Conservation (phyloP, 2,797 vertebrate genomes). For the Coracias cyanogaster region DNA sequence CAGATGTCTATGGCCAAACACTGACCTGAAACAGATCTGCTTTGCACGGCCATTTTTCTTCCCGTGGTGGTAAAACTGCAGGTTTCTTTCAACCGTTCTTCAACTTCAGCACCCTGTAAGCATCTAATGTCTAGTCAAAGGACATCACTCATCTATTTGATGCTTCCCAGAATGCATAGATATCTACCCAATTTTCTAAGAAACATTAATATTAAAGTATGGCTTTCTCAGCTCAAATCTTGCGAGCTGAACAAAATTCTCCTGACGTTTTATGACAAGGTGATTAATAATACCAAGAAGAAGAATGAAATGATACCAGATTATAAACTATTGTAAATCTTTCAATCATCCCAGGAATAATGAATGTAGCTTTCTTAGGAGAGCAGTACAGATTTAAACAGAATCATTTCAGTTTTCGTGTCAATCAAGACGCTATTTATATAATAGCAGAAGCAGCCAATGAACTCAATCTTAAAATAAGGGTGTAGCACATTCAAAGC, state of each 20-base stretch:
- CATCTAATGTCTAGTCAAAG: not conserved
- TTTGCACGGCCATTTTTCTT: not conserved
- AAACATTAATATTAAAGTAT: conserved; percentile 59
- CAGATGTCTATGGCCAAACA: not conserved
- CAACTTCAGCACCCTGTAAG: conserved; percentile 16
- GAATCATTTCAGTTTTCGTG: conserved; percentile 51
- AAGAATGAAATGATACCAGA: conserved; percentile 70
- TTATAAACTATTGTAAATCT: conserved; percentile 71
- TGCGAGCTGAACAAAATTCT: conserved; percentile 58
- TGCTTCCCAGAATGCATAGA: conserved; percentile 47
- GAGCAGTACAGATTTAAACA: conserved; percentile 50
- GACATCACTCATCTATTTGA: conserved; percentile 52
- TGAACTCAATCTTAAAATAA: not conserved
- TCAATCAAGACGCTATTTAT: conserved; percentile 60
- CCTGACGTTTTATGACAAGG: conserved; percentile 57
- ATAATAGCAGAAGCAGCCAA: conserved; percentile 46
- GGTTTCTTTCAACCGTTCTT: conserved; percentile 1
- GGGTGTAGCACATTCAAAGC: not conserved
- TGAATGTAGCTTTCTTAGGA: conserved; percentile 66
- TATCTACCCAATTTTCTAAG: conserved; percentile 52
- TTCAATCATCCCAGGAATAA: conserved; percentile 68
- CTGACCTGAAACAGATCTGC: not conserved
- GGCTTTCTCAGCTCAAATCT: conserved; percentile 56
- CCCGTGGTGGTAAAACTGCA: not conserved
- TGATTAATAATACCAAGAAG: conserved; percentile 68